Base-by-base conservation (phyloP, 1,140 invertebrate genomes). In the Apis cerana region DNA sequence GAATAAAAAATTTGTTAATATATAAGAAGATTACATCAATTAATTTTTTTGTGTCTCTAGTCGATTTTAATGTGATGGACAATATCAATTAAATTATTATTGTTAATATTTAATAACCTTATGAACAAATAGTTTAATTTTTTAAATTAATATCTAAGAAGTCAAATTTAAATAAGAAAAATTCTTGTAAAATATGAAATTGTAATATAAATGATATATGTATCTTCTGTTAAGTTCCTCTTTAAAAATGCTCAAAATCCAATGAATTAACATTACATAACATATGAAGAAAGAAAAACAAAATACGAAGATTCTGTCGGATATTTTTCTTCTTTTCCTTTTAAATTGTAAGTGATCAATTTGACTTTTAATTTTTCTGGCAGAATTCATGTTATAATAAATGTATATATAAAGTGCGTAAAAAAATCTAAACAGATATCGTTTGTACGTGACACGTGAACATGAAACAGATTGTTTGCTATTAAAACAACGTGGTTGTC, bases 401-500 rank as follows among this genome's bases (percentile, higher is more conserved):
- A 43, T 88, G 86, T 88, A 88, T 54, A 88, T 83, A 82, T 64
- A 71, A 12, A 82, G 13, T 54, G 11, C 17, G 80, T 10, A 77
- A 75, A 77, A 70, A 74, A 54, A 68, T 58, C 58, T 86, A 88
- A 85, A 54, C 69, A 84, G 61, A 52, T 82, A 86, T 76, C 62
- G 71, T 88, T 88, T 88, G 70, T 86, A 89, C 75, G 72, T 80
- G 77, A 88, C 74, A 65, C 72, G 43, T 48, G 59, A 74, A 71
- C 13, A 27, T 77, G 75, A 76, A 27, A 67, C 33, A 62, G 23
- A 76, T 56, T 58, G 75, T 64, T 33, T 75, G 23, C 54, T 43
- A 43, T 43, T 43, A 7, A 43, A 43, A 33, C 65, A 43, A 65
- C 21, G 67, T 59, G 62, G 27, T 64, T 27, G 61, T 70, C 61